Percentiles rank a stretch among this genome's conserved stretches.
phyloP scores from a whole-genome alignment of 2,888 invertebrate species.

The Xylocampa areola region DNA sequence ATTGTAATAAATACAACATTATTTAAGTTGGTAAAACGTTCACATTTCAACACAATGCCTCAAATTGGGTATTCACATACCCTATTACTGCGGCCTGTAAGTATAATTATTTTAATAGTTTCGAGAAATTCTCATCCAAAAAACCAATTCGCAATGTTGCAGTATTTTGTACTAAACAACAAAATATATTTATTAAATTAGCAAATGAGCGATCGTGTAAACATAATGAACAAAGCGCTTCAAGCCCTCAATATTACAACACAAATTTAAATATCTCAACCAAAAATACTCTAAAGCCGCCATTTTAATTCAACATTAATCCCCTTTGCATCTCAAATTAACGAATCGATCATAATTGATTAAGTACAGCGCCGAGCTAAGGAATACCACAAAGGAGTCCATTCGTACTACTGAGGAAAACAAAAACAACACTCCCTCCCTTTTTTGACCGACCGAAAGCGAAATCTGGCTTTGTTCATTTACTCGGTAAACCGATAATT shows the following conservation, averaged over 20 bases:
- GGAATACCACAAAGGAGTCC: conserved; percentile 84
- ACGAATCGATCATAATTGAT: conserved; percentile 89
- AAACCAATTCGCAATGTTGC: not conserved
- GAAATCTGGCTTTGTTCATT: conserved; percentile 90
- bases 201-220: too few species aligned
- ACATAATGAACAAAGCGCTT: not conserved
- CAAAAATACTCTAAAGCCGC: conserved; percentile 56
- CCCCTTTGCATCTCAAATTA: conserved; percentile 83
- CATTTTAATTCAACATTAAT: conserved; percentile 62
- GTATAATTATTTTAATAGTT: conserved; percentile 5
- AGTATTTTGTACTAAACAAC: not conserved
- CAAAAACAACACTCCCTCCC: conserved; percentile 80
- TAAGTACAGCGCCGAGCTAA: conserved; percentile 81
- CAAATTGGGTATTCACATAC: not conserved
- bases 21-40: too few species aligned
- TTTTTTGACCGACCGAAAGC: conserved; percentile 85
- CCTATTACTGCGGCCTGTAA: not conserved
- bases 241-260: conserved; percentile 3
- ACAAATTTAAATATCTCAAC: conserved; percentile 27
- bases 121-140: conserved; percentile 3
- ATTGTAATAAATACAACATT: too few species aligned
- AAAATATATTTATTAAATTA: not conserved
- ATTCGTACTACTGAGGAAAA: conserved; percentile 80
- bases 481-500: conserved; percentile 90
- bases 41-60: not conserved